A percentile compares a stretch with the other conserved stretches of the same genome.
phyloP scores from a whole-genome alignment of 2,797 vertebrate genomes.

The Xiphorhynchus erythropygius region DNA sequence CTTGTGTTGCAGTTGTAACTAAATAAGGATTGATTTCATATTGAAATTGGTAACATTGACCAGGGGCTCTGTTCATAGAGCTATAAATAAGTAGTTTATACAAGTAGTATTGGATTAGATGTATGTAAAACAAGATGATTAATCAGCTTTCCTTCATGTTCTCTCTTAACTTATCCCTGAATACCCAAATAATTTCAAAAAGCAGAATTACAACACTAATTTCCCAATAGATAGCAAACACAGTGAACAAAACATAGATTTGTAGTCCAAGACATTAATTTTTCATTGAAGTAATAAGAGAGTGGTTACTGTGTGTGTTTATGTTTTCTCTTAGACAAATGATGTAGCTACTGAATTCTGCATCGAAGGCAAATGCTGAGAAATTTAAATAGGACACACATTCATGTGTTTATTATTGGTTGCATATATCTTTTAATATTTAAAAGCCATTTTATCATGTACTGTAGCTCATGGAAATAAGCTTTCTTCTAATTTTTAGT shows the following conservation, averaged over 20 bases:
- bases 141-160: neutral
- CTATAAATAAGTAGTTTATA: neutral
- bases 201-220: neutral
- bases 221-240: neutral
- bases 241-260: neutral
- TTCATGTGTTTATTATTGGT: neutral
- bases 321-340: neutral
- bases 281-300: neutral
- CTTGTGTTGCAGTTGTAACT: neutral
- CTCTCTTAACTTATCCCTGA: neutral
- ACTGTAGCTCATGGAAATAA: neutral
- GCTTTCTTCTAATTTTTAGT: neutral
- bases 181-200: neutral
- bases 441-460: slow-evolving; percentile 3
- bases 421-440: neutral
- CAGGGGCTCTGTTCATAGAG: accelerated
- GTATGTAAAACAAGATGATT: neutral
- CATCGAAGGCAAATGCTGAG: neutral
- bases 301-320: neutral
- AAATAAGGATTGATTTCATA: neutral
- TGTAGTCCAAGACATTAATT: neutral
- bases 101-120: neutral
- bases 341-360: neutral
- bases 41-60: neutral
- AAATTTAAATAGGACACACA: neutral